Evolutionary conservation across 2,113 vertebrate genomes (phyloP).

Genomic region (Recurvirostra avosetta): DNA sequence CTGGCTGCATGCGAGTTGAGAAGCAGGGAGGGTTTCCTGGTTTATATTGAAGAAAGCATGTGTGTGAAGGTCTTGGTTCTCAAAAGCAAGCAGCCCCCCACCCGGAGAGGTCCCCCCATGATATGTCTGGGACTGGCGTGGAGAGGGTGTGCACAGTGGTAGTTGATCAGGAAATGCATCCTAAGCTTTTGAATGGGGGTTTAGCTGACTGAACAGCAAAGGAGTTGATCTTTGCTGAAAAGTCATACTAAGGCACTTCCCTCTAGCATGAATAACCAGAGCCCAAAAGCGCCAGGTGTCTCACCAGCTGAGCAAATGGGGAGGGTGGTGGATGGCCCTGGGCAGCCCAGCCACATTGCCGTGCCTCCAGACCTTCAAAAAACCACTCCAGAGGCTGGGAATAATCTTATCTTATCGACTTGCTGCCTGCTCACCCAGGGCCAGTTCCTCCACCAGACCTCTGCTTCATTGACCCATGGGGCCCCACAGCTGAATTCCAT

Average conservation of each 20-base stretch:
- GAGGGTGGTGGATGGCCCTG: background rate
- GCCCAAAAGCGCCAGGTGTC: background rate
- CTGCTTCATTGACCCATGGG: background rate
- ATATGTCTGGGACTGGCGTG: background rate
- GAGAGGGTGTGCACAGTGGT: background rate
- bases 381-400: background rate
- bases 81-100: background rate
- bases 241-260: background rate
- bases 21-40: background rate
- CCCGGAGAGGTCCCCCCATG: background rate
- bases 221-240: background rate
- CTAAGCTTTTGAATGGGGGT: background rate
- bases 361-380: background rate
- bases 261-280: background rate
- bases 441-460: background rate
- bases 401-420: background rate
- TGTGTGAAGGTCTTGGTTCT: background rate
- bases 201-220: background rate
- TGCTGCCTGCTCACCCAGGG: background rate
- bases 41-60: background rate
- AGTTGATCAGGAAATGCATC: background rate
- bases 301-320: background rate
- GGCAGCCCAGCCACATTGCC: background rate
- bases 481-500: accelerated
- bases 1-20: background rate